Evolutionary conservation across 37 sponge, comb jelly and placozoan species (phyloP).

Genomic region (Beroe ovata): DNA sequence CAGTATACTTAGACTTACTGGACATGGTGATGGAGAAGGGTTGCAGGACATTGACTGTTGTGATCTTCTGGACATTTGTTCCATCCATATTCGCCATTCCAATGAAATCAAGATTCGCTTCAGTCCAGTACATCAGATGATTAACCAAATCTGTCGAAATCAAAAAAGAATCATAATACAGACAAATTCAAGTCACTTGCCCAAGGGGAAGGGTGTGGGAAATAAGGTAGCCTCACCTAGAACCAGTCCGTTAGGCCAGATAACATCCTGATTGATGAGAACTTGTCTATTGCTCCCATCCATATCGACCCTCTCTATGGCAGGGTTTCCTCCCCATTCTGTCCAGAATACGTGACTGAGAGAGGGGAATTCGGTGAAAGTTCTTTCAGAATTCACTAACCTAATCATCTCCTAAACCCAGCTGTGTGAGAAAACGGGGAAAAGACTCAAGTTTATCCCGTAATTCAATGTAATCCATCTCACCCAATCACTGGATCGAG

Average conservation of each 20-base stretch:
- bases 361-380: too few species aligned
- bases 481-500: conserved; percentile 50
- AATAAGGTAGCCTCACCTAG: conserved; percentile 42
- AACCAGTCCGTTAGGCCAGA: conserved; percentile 46
- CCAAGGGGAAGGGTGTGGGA: too few species aligned
- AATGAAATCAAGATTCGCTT: conserved; percentile 34
- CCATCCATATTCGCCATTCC: conserved; percentile 22
- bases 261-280: not conserved
- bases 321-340: conserved; percentile 47
- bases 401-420: too few species aligned
- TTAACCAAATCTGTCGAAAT: conserved; percentile 34
- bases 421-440: too few species aligned
- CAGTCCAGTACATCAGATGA: conserved; percentile 48
- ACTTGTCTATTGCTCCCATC: not conserved
- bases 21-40: conserved; percentile 35
- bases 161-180: too few species aligned
- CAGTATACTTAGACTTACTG: too few species aligned
- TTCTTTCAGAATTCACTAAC: too few species aligned
- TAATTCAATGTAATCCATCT: too few species aligned
- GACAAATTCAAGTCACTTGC: too few species aligned
- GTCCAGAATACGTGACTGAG: conserved; percentile 50
- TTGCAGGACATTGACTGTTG: not conserved
- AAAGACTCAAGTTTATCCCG: too few species aligned
- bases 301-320: conserved; percentile 51
- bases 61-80: not conserved